Percentiles rank a stretch among this genome's conserved stretches.
phyloP scores from a whole-genome alignment of 53 echinoderm and acorn worm genomes.

The Patiria pectinifera region DNA sequence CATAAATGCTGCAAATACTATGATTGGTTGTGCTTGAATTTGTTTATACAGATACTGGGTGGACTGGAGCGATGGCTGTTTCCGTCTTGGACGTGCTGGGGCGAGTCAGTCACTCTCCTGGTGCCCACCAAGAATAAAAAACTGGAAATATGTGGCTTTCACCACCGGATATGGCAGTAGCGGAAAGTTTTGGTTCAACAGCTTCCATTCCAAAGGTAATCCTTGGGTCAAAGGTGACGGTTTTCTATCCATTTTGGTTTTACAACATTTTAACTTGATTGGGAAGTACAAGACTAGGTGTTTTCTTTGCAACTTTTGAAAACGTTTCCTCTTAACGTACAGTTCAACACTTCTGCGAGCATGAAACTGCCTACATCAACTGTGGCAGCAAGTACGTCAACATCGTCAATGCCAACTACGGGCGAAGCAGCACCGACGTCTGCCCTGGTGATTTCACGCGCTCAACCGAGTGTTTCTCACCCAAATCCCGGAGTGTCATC shows the following conservation, averaged over 20 bases:
- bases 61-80: constrained; percentile 18
- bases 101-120: neutral
- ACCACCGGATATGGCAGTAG: neutral
- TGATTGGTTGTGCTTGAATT: neutral
- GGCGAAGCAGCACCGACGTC: neutral
- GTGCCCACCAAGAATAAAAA: neutral
- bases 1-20: neutral
- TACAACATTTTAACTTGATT: neutral
- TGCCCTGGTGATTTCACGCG: neutral
- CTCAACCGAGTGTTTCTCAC: neutral
- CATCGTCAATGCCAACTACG: constrained; percentile 36
- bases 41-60: constrained; percentile 19
- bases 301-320: neutral
- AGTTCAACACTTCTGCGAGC: constrained; percentile 22
- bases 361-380: neutral
- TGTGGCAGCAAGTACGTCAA: constrained; percentile 29
- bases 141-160: neutral
- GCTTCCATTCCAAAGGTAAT: constrained; percentile 29
- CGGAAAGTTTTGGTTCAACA: constrained; percentile 10
- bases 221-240: neutral
- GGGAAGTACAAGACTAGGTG: too few relatives aligned
- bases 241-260: neutral
- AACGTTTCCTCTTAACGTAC: neutral
- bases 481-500: neutral
- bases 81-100: constrained; percentile 26